These are phyloP conservation scores for Brachionus plicatilis DNA, from an alignment of 1,140 invertebrate genomes.

Conservation along the genomic window DNA sequence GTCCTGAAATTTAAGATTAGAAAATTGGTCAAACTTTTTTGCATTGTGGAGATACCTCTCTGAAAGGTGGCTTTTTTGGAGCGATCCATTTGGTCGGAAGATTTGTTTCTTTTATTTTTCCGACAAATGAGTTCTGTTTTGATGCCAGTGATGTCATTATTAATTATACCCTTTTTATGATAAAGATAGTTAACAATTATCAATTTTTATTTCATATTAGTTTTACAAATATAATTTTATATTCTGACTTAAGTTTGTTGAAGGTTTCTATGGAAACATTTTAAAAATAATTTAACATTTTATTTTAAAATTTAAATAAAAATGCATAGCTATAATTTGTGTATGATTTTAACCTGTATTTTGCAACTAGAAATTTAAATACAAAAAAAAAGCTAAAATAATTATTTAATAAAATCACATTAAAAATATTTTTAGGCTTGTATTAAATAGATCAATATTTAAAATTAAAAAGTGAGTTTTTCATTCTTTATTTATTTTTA, in stretches of 20 bases:
- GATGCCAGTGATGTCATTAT: not conserved
- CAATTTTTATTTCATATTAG: slow-evolving; percentile 19
- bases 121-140: not conserved
- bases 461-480: too few relatives aligned
- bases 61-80: slow-evolving; percentile 32
- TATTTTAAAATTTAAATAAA: not conserved
- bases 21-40: not conserved
- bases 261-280: not conserved
- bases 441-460: too few relatives aligned
- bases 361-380: not conserved
- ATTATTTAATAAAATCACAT: too few relatives aligned
- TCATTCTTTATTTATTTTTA: too few relatives aligned
- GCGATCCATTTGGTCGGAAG: slow-evolving; percentile 13
- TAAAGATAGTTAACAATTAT: not conserved
- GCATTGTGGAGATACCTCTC: not conserved
- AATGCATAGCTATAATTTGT: not conserved
- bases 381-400: too few relatives aligned
- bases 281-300: not conserved
- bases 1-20: not conserved
- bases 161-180: not conserved
- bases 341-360: not conserved
- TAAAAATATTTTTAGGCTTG: too few relatives aligned
- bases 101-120: not conserved
- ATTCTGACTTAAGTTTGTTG: slow-evolving; percentile 22
- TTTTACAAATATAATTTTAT: slow-evolving; percentile 17